Conservation (phyloP, 2,888 invertebrate species). For the Eumerus sabulonum region DNA sequence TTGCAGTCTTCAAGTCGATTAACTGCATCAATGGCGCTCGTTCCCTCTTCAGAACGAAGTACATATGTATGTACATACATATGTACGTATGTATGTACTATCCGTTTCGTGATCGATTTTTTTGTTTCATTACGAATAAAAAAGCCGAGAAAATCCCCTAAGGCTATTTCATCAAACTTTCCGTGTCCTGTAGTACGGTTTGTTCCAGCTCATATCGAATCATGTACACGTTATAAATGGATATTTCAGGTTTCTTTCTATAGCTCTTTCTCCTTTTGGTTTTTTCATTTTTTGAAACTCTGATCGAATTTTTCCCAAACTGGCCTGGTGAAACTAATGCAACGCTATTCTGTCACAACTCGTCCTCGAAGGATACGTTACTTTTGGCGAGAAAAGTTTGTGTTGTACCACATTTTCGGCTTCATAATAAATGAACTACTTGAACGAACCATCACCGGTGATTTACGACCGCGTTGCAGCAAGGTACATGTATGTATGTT, state of each 20-base stretch:
- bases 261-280: background rate
- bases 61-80: no score
- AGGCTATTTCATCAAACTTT: constrained; percentile 48
- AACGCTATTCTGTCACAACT: constrained; percentile 12
- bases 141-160: constrained; percentile 26
- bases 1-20: no score
- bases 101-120: constrained; percentile 32
- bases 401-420: constrained; percentile 13
- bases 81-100: no score
- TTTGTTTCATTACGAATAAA: constrained; percentile 23
- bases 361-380: constrained; percentile 49
- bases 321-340: constrained; percentile 15
- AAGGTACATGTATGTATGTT: background rate
- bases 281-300: constrained; percentile 13
- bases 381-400: constrained; percentile 17
- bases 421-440: constrained; percentile 58
- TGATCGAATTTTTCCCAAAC: constrained; percentile 37
- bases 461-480: constrained; percentile 17
- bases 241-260: constrained; percentile 4
- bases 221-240: constrained; percentile 43
- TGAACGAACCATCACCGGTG: constrained; percentile 36
- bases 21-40: no score
- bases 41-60: no score
- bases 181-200: background rate
- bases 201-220: constrained; percentile 6